Conservation (phyloP, 2,797 vertebrate genomes). For the Xenentodon cancila region DNA sequence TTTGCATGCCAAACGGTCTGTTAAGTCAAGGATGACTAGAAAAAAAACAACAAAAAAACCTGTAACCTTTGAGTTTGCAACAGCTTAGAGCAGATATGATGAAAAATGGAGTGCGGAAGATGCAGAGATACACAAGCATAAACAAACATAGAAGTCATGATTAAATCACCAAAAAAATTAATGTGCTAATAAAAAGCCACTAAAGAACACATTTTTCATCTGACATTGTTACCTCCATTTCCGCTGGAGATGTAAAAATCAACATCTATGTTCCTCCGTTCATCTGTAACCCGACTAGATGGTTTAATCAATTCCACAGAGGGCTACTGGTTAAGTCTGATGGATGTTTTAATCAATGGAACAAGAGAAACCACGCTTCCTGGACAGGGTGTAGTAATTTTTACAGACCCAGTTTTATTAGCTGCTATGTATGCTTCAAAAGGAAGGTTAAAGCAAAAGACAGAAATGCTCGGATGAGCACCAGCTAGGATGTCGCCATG, state of each 20-base stretch:
- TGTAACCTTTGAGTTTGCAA: too few relatives aligned
- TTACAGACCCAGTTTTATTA: slow-evolving; percentile 13
- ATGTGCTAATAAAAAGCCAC: slow-evolving; percentile 37
- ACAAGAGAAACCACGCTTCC: slow-evolving; percentile 38
- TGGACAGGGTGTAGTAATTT: slow-evolving; percentile 41
- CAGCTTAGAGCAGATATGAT: too few relatives aligned
- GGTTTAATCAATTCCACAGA: slow-evolving; percentile 69
- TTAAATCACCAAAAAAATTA: background rate
- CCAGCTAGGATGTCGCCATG: background rate
- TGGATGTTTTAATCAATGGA: slow-evolving; percentile 73
- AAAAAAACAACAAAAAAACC: too few relatives aligned
- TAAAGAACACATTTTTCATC: slow-evolving; percentile 40
- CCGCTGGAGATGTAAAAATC: slow-evolving; percentile 42
- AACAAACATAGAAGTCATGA: background rate
- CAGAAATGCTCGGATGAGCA: slow-evolving; percentile 6
- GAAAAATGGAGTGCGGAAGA: too few relatives aligned
- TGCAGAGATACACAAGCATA: background rate
- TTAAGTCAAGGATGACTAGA: too few relatives aligned
- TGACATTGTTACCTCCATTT: slow-evolving; percentile 6
- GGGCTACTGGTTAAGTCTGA: slow-evolving; percentile 58
- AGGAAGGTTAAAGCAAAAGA: background rate
- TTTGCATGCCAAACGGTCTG: too few relatives aligned
- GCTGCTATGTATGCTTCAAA: slow-evolving; percentile 2
- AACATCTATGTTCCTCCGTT: slow-evolving; percentile 37
- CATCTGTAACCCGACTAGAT: slow-evolving; percentile 57